Conservation (phyloP, 2,797 vertebrate species). For the Epinephelus coioides region DNA sequence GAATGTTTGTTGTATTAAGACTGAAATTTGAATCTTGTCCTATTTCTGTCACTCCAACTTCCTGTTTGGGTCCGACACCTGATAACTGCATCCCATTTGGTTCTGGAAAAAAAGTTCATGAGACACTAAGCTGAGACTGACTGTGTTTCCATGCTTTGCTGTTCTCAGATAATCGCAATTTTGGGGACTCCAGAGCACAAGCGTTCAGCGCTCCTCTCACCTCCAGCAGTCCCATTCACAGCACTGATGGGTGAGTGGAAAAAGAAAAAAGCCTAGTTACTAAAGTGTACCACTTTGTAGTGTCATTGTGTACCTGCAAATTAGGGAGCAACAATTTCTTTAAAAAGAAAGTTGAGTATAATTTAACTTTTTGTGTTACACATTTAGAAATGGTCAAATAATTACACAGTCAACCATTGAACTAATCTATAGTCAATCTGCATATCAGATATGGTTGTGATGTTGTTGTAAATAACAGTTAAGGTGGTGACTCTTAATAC, state of each 20-base stretch:
- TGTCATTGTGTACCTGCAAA: background rate
- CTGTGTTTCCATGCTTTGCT: constrained; percentile 9
- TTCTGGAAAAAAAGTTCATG: background rate
- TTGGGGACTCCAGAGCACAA: constrained; percentile 67
- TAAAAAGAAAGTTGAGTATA: background rate
- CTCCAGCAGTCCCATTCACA: constrained; percentile 90
- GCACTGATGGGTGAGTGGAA: constrained; percentile 87
- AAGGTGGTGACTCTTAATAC: background rate
- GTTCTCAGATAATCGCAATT: constrained; percentile 60
- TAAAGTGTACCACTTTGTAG: background rate
- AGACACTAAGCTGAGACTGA: background rate
- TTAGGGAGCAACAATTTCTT: background rate
- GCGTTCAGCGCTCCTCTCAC: constrained; percentile 78
- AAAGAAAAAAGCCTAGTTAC: background rate
- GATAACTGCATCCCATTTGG: constrained; percentile 2
- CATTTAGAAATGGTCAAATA: background rate
- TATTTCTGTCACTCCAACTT: background rate
- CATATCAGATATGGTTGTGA: background rate
- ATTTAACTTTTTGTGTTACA: no score
- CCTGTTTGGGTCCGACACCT: background rate
- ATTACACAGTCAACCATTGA: background rate
- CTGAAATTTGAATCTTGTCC: background rate
- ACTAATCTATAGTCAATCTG: background rate
- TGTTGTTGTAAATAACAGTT: background rate
- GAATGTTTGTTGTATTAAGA: background rate